Base-by-base conservation (phyloP, 2,888 invertebrate species). In the Autographa gamma region DNA sequence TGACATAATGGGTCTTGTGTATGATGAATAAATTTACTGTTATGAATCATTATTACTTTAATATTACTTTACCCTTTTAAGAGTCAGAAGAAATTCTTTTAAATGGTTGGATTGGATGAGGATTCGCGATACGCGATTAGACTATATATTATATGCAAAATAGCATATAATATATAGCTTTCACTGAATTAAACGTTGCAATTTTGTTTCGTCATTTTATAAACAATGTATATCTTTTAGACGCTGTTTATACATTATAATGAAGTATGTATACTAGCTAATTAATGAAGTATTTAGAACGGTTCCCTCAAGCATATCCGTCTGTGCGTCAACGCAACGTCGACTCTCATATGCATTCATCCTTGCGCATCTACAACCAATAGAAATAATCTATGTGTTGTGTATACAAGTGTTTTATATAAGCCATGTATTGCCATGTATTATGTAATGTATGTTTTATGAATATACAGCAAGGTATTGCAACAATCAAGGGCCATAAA, bases 201-300 rank as follows among this genome's bases (percentile, higher is more conserved):
- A 38, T 38, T 38, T 38, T 38, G 11, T 38, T 11, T 11, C 38
- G 38, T 25, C 56, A 19, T 56, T 56, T 11, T 56, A 11, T 2
- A 56, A 25, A 56, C 13, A 56, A 56, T 9, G 38, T 38, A 25
- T 13, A 56, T 54, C 8, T 54, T 19, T 54, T 54, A 9, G 9
- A 25, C 9, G 25, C 56, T 56, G 13, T 11, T 11, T 38, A 38
- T 38, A 38, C 38, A 38, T 38, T 38, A 11, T 38, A 11, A 38
- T 38, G 38, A 11, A 41, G 69, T 43, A n/a, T 34, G 34, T 60
- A 16, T 60, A 52, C 31, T 34, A 18, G 14, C 48, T 76, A 62
- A 78, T 76, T 77, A 78, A 64, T 48, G 6, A 70, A 64, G 66
- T 65, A 80, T 69, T 69, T 67, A 69, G 66, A 80, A 52, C 73